Base-by-base conservation (phyloP, 2,797 vertebrate species). In the Naso thynnoides region DNA sequence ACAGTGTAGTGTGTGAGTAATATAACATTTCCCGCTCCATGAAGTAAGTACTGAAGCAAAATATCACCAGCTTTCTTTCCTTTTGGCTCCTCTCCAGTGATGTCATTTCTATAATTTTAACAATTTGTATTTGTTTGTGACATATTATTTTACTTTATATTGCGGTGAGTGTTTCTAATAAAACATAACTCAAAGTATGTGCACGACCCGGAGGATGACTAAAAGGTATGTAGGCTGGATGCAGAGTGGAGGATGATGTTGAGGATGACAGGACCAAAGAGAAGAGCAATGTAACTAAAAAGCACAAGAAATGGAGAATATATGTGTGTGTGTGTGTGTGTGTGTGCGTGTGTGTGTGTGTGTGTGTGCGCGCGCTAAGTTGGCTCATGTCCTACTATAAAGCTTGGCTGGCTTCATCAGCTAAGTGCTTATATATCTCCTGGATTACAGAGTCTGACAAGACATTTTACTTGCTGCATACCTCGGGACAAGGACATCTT, bases 351-450 rank as follows among this genome's bases (percentile, higher is more conserved):
- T 38, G 44, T 58, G 42, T 23, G 55, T 33, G 2, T 27, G 39
- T 64, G 27, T 60, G 33, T 54, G 45, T 21, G 45, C 24, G 11
- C 18, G 31, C 7, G 58, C 1, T 0, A 0, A 8, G 2, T 33
- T 50, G 60, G 60, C 31, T 31, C 39, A 31, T 55, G 38, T 15
- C 44, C 49, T 57, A 41, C 63, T 57, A 76, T 81, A 78, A 83
- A 81, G 49, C 60, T 52, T 21, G 50, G 41, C 13, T 31, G 68
- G 23, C 44, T 79, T 93, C 86, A 93, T 93, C 78, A 91, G 90
- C 90, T 92, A 88, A 93, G 91, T 92, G 89, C 85, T 75, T 47
- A 78, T 88, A 85, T 60, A 87, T 90, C 89, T 88, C 58, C 73
- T 47, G 48, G 70, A 88, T 76, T 78, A 66, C 45, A 60, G 60